Evolutionary conservation across 1,140 invertebrate species (phyloP), one percentile per base, ranked within the genome.

Genomic region (Temnothorax curvispinosus): DNA sequence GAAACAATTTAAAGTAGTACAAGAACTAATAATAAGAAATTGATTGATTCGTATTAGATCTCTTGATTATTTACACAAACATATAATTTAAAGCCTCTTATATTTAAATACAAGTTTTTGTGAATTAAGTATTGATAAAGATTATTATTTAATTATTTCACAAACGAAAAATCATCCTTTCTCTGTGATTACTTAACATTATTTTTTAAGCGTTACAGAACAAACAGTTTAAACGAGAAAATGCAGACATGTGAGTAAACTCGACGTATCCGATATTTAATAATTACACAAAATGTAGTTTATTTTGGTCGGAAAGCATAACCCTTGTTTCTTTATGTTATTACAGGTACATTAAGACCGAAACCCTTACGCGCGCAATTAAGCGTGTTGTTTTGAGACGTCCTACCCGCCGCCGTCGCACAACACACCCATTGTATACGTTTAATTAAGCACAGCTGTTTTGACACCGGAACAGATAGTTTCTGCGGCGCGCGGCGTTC

Each of bases 361-460:
- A 64, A 58, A 44, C 52, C 60, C 74, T 64, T 65, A 64, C 67
- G 47, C 64, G 44, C 44, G 52, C 87, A 82, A 88, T 90, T 87
- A 86, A 78, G 78, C 81, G 35, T 60, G 58, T 76, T 78, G 87
- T 86, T 89, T 71, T 47, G 84, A 89, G 90, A 91, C 62, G 82
- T 50, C 18, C 54, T 27, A 27, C 15, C 32, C 44, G 27, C 80
- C 44, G 27, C 80, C 54, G 60, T 54, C 74, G 77, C 74, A 60
- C 62, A 87, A 76, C 88, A 89, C 84, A 44, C 77, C 72, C 82
- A 91, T 91, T 92, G 89, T 89, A 81, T 91, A 88, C 88, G 90
- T 94, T 94, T 94, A 94, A 94, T 94, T 93, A 94, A 94, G 91
- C 92, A 92, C 93, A 94, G 93, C 92, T 94, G 94, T 93, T 94